Evolutionary conservation across 2,113 vertebrate genomes (phyloP).

Genomic region (Coracopsis vasa): DNA sequence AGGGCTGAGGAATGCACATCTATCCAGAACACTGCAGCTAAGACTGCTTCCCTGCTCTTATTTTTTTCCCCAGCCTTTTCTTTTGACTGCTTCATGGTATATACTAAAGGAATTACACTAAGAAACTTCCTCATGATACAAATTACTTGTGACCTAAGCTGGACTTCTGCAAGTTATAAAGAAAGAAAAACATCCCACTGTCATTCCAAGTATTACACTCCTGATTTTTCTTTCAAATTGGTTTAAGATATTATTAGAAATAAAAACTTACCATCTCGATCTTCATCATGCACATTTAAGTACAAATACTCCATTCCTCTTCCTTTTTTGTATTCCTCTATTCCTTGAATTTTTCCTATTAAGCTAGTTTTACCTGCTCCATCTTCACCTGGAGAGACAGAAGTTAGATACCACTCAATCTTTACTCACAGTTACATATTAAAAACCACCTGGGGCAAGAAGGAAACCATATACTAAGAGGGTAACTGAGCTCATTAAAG

Average conservation of each 20-base stretch:
- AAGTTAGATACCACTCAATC: neutral
- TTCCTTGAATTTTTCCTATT: slow-evolving; percentile 93
- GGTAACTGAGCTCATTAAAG: neutral
- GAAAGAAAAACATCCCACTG: neutral
- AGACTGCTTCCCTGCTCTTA: neutral
- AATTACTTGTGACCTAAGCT: neutral
- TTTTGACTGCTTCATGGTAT: neutral
- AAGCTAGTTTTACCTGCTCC: slow-evolving; percentile 97
- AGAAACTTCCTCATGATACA: neutral
- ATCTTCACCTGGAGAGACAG: slow-evolving; percentile 88
- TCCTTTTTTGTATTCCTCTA: slow-evolving; percentile 97
- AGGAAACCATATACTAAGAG: neutral
- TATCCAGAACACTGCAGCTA: neutral
- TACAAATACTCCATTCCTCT: slow-evolving; percentile 97
- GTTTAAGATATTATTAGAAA: neutral
- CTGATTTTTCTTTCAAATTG: neutral
- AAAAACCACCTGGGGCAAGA: neutral
- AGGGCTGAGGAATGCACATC: neutral
- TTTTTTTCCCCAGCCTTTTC: neutral
- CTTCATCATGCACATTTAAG: slow-evolving; percentile 95
- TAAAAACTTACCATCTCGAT: slow-evolving; percentile 89
- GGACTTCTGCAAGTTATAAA: neutral
- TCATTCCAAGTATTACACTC: neutral
- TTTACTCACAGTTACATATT: neutral
- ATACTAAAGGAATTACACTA: neutral